These are phyloP conservation scores for Rhodophaea formosa DNA, from an alignment of 2,888 invertebrate species.

Conservation along the genomic window DNA sequence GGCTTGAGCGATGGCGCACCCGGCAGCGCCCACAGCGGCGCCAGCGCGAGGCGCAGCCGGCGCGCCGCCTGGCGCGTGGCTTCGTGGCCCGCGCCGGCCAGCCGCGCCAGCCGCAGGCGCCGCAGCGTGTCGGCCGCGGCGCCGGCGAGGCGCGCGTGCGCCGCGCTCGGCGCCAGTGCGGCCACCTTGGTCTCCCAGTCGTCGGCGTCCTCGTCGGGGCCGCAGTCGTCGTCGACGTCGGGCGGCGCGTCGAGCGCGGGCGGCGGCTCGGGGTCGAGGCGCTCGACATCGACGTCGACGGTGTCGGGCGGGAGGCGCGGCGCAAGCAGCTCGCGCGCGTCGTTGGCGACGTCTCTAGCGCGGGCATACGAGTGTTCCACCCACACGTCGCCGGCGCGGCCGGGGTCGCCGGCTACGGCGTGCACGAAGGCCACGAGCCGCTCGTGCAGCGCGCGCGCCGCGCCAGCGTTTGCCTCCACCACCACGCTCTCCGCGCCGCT, in stretches of 20 bases:
- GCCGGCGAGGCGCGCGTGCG: slow-evolving; percentile 46
- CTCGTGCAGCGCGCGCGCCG: slow-evolving; percentile 48
- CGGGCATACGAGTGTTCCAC: slow-evolving; percentile 29
- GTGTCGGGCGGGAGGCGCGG: slow-evolving; percentile 19
- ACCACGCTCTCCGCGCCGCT: not conserved
- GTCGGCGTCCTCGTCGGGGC: slow-evolving; percentile 27
- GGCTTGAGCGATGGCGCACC: slow-evolving; percentile 32
- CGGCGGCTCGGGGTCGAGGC: slow-evolving; percentile 28
- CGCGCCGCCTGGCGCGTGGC: slow-evolving; percentile 35
- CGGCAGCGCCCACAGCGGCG: slow-evolving; percentile 37
- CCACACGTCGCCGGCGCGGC: slow-evolving; percentile 32
- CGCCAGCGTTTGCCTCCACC: slow-evolving; percentile 21
- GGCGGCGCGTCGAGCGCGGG: slow-evolving; percentile 16
- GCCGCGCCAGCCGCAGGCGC: slow-evolving; percentile 44
- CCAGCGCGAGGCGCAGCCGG: slow-evolving; percentile 44
- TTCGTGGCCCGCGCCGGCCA: slow-evolving; percentile 30
- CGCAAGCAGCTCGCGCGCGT: slow-evolving; percentile 28
- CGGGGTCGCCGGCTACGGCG: slow-evolving; percentile 42
- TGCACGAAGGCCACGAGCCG: slow-evolving; percentile 62
- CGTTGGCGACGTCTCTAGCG: slow-evolving; percentile 19
- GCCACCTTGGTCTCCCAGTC: slow-evolving; percentile 49
- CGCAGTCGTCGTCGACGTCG: slow-evolving; percentile 25
- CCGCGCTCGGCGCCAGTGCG: slow-evolving; percentile 43
- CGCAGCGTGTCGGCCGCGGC: slow-evolving; percentile 39
- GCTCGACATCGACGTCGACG: slow-evolving; percentile 29